Percentiles rank a stretch among this genome's conserved stretches.
These are phyloP conservation scores for Poicephalus meyeri DNA, from an alignment of 2,113 vertebrate species.

Conservation along the genomic window DNA sequence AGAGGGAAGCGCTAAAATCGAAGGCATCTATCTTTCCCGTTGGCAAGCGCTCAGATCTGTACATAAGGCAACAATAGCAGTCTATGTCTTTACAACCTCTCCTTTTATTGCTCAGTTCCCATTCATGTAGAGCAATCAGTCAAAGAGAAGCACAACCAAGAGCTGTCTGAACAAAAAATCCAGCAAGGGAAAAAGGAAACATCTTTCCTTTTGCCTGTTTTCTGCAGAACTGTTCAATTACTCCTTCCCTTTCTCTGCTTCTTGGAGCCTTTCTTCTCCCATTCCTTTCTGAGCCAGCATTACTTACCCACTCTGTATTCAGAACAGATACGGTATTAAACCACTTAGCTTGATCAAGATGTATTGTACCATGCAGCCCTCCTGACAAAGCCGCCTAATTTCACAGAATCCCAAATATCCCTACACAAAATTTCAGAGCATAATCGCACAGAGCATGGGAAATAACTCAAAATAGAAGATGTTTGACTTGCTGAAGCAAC, in stretches of 20 bases:
- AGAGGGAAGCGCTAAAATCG: background rate
- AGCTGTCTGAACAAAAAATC: background rate
- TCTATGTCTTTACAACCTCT: background rate
- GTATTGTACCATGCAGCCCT: conserved; percentile 29
- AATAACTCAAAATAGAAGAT: conserved; percentile 27
- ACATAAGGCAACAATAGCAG: background rate
- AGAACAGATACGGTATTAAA: conserved; percentile 40
- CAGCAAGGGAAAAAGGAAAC: background rate
- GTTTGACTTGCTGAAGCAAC: background rate
- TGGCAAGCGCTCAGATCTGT: conserved; percentile 4
- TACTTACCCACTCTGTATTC: conserved; percentile 1
- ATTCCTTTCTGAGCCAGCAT: background rate
- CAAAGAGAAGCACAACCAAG: background rate
- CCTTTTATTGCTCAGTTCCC: background rate
- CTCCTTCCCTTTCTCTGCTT: background rate
- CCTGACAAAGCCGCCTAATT: conserved; percentile 54
- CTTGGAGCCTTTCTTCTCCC: background rate
- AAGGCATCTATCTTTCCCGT: background rate
- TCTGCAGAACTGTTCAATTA: background rate
- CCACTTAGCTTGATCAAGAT: conserved; percentile 45
- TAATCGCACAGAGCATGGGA: conserved; percentile 13
- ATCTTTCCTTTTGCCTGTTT: background rate
- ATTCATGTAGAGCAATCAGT: conserved; percentile 13
- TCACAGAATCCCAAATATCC: conserved; percentile 40
- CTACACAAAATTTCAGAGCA: conserved; percentile 12